A percentile compares a stretch with the other conserved stretches of the same genome.
These are phyloP conservation scores for Trissolcus brochymenae DNA, from an alignment of 2,888 invertebrate genomes.

Conservation along the genomic window DNA sequence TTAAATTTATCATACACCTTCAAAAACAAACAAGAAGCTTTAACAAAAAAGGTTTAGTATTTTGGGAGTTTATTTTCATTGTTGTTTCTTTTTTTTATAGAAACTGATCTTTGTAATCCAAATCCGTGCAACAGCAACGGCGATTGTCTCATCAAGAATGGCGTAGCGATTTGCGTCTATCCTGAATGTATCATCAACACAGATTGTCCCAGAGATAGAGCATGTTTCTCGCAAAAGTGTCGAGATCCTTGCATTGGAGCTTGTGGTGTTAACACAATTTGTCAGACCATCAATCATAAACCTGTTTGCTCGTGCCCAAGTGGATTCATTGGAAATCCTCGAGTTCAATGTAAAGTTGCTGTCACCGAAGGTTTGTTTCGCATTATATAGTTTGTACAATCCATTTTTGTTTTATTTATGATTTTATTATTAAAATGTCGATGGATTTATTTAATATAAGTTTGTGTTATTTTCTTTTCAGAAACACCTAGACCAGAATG, in stretches of 20 bases:
- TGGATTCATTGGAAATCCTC: conserved; percentile 87
- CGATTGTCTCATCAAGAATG: conserved; percentile 85
- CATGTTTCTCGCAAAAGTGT: conserved; percentile 90
- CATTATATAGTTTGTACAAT: not conserved
- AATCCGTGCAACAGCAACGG: conserved; percentile 91
- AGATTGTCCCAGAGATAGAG: conserved; percentile 89
- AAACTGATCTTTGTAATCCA: conserved; percentile 86
- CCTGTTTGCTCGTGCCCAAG: conserved; percentile 89
- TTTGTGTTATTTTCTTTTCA: conserved; percentile 7
- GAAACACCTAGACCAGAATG: conserved; percentile 84
- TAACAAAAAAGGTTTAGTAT: too few relatives aligned
- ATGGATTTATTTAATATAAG: not conserved
- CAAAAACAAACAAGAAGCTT: too few relatives aligned
- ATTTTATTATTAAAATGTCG: too few relatives aligned
- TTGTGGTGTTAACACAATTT: conserved; percentile 89
- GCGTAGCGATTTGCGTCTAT: conserved; percentile 85
- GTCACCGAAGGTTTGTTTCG: conserved; percentile 38
- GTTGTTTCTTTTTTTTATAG: conserved; percentile 53
- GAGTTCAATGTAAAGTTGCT: conserved; percentile 82
- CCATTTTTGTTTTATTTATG: not conserved
- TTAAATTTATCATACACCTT: too few relatives aligned
- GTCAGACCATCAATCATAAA: conserved; percentile 87
- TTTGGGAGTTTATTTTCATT: not conserved
- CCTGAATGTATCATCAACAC: conserved; percentile 92
- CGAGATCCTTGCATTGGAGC: conserved; percentile 89